A percentile compares a stretch with the other conserved stretches of the same genome.
Conservation (phyloP, 2,113 vertebrate genomes). For the Eublepharis macularius region DNA sequence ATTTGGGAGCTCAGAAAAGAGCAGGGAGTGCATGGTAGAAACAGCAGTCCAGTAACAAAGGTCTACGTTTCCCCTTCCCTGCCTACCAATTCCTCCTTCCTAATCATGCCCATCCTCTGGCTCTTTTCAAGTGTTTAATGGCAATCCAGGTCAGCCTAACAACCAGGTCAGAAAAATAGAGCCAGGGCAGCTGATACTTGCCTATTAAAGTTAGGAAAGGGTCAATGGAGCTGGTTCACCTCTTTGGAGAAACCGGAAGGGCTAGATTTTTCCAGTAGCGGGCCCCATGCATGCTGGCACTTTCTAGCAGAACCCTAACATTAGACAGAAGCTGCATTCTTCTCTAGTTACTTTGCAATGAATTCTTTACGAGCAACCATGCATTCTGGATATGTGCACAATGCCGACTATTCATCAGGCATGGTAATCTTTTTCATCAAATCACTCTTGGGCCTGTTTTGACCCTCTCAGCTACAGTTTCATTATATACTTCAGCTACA, state of each 20-base stretch:
- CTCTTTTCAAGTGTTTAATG: not conserved
- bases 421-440: slow-evolving; percentile 25
- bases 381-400: slow-evolving; percentile 4
- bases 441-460: not conserved
- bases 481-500: not conserved
- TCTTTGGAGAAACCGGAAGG: not conserved
- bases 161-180: slow-evolving; percentile 11
- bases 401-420: not conserved
- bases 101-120: not conserved
- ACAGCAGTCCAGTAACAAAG: not conserved
- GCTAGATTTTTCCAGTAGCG: not conserved
- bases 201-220: not conserved
- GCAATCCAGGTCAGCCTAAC: not conserved
- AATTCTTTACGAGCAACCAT: not conserved
- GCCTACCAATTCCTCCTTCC: not conserved
- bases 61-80: not conserved
- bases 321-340: not conserved
- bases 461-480: slow-evolving; percentile 19
- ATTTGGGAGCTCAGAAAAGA: not conserved
- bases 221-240: not conserved
- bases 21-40: not conserved
- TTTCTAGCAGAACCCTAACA: not conserved
- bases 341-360: not conserved
- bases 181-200: not conserved
- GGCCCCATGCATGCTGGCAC: not conserved